Base-by-base conservation (phyloP, 2,888 invertebrate genomes). In the Dasypolia templi region DNA sequence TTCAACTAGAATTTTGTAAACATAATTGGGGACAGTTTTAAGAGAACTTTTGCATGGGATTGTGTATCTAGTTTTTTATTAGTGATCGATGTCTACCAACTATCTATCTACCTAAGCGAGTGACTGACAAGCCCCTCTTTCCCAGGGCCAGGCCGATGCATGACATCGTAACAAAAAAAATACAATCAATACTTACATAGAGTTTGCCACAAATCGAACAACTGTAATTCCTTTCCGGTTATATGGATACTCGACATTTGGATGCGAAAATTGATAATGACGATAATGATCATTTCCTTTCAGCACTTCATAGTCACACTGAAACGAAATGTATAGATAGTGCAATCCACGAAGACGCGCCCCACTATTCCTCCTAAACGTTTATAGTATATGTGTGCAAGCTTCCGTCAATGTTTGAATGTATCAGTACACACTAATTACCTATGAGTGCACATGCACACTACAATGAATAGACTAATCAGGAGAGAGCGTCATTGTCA, bases 191-290 rank as follows among this genome's bases (percentile, higher is more conserved):
- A 46, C 77, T 58, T 61, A 77, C 77, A 32, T 0, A 22, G 29
- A 51, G 26, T 53, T 44, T 59, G 19, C 78, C 78, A 56, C 78
- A 79, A 49, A 62, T 12, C 0, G 56, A 46, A 65, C 82, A 79
- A 39, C 32, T 1, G 11, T 17, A 44, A 9, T 17, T 2, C 29
- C 2, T 62, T 56, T 44, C 3, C 1, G 0, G 0, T 11, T 26
- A 56, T 78, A 81, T 7, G 83, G 83, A 55, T 83, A 83, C 3
- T 63, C 46, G 5, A 56, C 22, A 26, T 83, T 26, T 17, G 55
- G 58, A 73, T 81, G 81, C 2, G 0, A 3, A 12, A 0, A 1
- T n/a, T 1, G 14, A 78, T 81, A 81, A 42, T 81, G 81, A 42
- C 9, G 66, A 63, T 70, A 83, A 73, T 81, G 81, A 14, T 29